Evolutionary conservation across 2,888 invertebrate species (phyloP).

Genomic region (Sesia apiformis): DNA sequence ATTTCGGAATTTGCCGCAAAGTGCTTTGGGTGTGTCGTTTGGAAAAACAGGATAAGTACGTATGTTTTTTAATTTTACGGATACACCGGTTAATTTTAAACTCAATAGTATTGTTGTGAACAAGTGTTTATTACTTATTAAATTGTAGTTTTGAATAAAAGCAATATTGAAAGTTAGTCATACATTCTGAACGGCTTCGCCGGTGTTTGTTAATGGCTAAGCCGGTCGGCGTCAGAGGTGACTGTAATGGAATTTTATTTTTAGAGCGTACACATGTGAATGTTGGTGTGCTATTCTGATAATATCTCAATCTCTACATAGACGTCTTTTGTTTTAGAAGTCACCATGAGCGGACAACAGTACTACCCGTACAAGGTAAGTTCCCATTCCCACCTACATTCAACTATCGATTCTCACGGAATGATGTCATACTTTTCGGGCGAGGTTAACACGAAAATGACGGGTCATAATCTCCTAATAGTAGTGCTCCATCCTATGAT

Average conservation of each 20-base stretch:
- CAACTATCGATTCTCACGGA: conserved; percentile 45
- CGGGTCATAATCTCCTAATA: too few relatives aligned
- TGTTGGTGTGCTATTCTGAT: background rate
- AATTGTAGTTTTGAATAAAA: too few relatives aligned
- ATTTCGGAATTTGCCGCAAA: conserved; percentile 52
- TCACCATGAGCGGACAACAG: conserved; percentile 83
- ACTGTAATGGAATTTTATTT: conserved; percentile 42
- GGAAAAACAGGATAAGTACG: conserved; percentile 44
- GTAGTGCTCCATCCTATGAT: too few relatives aligned
- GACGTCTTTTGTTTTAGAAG: conserved; percentile 43
- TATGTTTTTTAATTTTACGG: conserved; percentile 17
- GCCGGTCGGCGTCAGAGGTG: conserved; percentile 28
- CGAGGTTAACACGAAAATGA: conserved; percentile 18
- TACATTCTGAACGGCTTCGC: conserved; percentile 7
- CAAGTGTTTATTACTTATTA: background rate
- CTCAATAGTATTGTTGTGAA: background rate
- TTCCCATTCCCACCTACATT: conserved; percentile 43
- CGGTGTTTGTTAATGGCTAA: conserved; percentile 28
- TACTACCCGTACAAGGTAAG: conserved; percentile 92
- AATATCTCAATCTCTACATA: too few relatives aligned
- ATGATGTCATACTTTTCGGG: conserved; percentile 62
- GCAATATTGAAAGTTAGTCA: background rate
- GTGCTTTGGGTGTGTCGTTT: conserved; percentile 55
- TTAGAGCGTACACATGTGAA: conserved; percentile 23
- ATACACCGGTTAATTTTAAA: background rate